Base-by-base conservation (phyloP, 1,140 invertebrate species). In the Steinernema feltiae region DNA sequence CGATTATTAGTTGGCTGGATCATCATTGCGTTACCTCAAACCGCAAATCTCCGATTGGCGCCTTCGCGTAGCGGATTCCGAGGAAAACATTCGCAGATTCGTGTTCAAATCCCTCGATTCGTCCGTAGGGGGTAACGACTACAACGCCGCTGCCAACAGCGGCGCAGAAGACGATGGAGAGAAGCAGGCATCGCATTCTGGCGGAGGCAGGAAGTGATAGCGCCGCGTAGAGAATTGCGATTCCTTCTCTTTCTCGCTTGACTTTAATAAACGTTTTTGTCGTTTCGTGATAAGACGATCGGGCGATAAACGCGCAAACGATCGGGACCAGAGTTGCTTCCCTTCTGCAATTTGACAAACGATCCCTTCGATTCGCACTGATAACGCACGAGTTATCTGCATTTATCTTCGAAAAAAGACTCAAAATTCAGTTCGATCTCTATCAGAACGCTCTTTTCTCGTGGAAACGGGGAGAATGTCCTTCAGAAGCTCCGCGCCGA, bases 31-130 rank as follows among this genome's bases (percentile, higher is more conserved):
- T 3, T n/a, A 63, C 53, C 70, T 73, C 48, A 3, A 73, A 29
- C 18, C 72, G 72, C 48, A 73, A 29, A 63, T 48, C 48, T 30
- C 72, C 72, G 29, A 82, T 76, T 15, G 79, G 79, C 24, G 79
- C 77, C 35, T 82, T 70, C 12, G 79, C 79, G 41, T 76, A 80
- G 24, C 80, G 79, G 17, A 80, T 76, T 0, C 79, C 79, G 17
- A 76, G 72, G 35, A 71, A 71, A 2, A 46, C 35, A 31, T 29
- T 17, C 12, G 35, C 70, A 3, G 30, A 32, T 32, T 31, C 35
- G 3, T 7, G 3, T n/a, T 32, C 17, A 18, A 46, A 32, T 15
- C 70, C 35, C 24, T 71, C 17, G 70, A 71, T 46, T 7, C 3
- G 15, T 12, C 70, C 70, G n/a, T 71, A 63, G 2, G 53, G 53